A percentile compares a stretch with the other conserved stretches of the same genome.
These are phyloP conservation scores for Lamprotornis superbus DNA, from an alignment of 2,113 vertebrate genomes.

Conservation along the genomic window DNA sequence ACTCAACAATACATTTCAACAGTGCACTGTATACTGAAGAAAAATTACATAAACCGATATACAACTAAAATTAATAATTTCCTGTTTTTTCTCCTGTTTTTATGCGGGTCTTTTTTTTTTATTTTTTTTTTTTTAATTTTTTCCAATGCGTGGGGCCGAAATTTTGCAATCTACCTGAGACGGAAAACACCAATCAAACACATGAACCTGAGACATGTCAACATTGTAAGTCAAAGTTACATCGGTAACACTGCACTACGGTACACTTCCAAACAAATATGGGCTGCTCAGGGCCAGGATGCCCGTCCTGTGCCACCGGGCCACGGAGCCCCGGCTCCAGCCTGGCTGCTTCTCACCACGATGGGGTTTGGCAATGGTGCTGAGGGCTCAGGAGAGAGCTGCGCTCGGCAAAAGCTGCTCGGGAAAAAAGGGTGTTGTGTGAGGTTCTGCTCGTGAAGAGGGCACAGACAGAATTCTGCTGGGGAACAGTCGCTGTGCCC, in stretches of 20 bases:
- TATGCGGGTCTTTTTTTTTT: not conserved
- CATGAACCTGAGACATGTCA: constrained; percentile 87
- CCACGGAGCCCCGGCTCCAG: not conserved
- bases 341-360: constrained; percentile 55
- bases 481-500: not conserved
- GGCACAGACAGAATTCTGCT: constrained; percentile 27
- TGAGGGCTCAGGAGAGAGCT: constrained; percentile 65
- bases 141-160: constrained; percentile 81
- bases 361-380: constrained; percentile 33
- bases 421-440: not conserved
- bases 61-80: constrained; percentile 80
- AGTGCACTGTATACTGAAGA: constrained; percentile 84
- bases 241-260: constrained; percentile 81
- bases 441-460: constrained; percentile 3
- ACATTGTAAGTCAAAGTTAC: constrained; percentile 82
- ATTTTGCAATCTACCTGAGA: constrained; percentile 86
- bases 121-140: not conserved
- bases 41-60: constrained; percentile 80
- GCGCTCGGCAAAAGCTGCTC: constrained; percentile 27
- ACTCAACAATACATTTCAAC: constrained; percentile 87
- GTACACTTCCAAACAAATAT: constrained; percentile 76
- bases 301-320: constrained; percentile 26
- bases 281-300: constrained; percentile 60
- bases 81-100: constrained; percentile 65
- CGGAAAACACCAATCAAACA: constrained; percentile 86